Conservation (phyloP, 2,888 invertebrate genomes). For the Pseudococcus longispinus region DNA sequence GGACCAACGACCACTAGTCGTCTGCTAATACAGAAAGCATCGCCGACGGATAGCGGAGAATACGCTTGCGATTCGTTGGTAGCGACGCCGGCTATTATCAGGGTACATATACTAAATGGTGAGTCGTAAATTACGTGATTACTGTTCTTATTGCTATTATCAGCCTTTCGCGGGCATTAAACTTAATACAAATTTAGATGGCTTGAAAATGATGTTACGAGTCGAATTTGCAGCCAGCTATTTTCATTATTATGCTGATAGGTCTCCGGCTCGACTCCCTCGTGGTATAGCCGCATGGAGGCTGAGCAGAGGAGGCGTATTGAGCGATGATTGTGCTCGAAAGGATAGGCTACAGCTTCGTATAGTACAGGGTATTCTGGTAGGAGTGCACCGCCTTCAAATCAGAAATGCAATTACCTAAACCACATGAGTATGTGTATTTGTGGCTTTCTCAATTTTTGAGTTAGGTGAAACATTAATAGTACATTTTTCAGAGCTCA, state of each 20-base stretch:
- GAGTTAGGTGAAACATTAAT: no score
- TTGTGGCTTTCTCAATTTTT: no score
- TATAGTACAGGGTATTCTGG: no score
- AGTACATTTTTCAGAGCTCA: no score
- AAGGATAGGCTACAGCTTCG: neutral
- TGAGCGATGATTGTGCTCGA: neutral
- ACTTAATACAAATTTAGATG: slow-evolving; percentile 38
- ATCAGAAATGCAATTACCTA: no score
- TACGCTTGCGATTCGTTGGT: slow-evolving; percentile 87
- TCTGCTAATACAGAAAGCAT: slow-evolving; percentile 81
- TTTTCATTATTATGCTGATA: slow-evolving; percentile 39
- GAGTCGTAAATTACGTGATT: slow-evolving; percentile 62
- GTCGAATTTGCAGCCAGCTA: slow-evolving; percentile 3
- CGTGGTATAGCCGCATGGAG: neutral
- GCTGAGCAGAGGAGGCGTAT: neutral
- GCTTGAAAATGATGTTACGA: slow-evolving; percentile 30
- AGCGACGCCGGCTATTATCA: slow-evolving; percentile 78
- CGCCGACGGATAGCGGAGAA: slow-evolving; percentile 79
- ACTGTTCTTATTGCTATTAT: slow-evolving; percentile 41
- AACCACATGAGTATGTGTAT: no score
- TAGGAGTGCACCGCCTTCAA: no score
- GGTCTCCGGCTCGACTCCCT: neutral
- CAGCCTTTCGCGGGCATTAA: neutral
- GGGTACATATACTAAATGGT: slow-evolving; percentile 89
- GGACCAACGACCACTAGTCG: slow-evolving; percentile 83